Evolutionary conservation across 2,113 vertebrate species (phyloP).

Genomic region (Collichthys lucidus): DNA sequence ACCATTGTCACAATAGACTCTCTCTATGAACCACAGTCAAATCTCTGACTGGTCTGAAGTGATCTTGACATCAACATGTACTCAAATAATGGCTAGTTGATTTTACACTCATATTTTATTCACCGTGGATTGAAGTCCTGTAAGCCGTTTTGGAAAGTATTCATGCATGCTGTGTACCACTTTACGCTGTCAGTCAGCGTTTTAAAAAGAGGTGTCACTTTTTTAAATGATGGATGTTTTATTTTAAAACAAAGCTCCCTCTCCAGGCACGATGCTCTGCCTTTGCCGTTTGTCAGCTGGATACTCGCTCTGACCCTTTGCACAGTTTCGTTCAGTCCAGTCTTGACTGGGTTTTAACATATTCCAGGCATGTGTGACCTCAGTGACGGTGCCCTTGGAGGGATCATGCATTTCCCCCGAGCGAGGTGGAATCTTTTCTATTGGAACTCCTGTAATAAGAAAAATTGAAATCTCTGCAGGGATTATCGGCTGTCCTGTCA

Average conservation of each 20-base stretch:
- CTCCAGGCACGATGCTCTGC: background rate
- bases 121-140: background rate
- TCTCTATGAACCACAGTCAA: too few relatives aligned
- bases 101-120: slow-evolving; percentile 21
- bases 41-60: background rate
- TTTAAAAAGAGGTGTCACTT: slow-evolving; percentile 29
- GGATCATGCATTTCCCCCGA: slow-evolving; percentile 32
- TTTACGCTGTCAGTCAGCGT: slow-evolving; percentile 24
- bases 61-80: background rate
- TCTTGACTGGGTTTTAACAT: slow-evolving; percentile 27
- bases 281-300: background rate
- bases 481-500: slow-evolving; percentile 34
- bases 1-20: too few relatives aligned
- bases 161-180: slow-evolving; percentile 30
- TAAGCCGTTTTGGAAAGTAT: slow-evolving; percentile 26
- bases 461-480: slow-evolving; percentile 30
- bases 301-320: slow-evolving; percentile 1
- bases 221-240: slow-evolving; percentile 31
- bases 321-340: background rate
- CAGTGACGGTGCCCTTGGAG: slow-evolving; percentile 64
- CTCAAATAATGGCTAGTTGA: background rate
- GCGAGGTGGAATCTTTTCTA: slow-evolving; percentile 21
- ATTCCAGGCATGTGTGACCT: slow-evolving; percentile 75
- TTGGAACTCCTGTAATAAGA: slow-evolving; percentile 22
- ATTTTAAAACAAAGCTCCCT: slow-evolving; percentile 11